phyloP scores from a whole-genome alignment of 2,888 invertebrate genomes.

The Nasonia oneida region DNA sequence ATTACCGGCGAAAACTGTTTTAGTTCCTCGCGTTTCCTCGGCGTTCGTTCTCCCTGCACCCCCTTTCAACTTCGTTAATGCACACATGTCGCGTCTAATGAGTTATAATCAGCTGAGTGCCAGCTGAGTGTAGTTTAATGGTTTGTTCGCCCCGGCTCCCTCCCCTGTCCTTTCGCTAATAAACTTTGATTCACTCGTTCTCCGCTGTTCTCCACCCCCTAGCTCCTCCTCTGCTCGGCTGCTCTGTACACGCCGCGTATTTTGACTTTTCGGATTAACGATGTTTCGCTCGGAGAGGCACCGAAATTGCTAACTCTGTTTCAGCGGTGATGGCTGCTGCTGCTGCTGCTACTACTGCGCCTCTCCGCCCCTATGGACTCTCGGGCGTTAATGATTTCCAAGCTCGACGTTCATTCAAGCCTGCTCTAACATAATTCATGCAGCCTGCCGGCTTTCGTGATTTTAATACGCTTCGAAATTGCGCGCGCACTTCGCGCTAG shows the following conservation, averaged over 20 bases:
- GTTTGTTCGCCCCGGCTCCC: conserved; percentile 68
- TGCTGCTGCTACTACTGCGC: too few species aligned
- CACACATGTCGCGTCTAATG: conserved; percentile 73
- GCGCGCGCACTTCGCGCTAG: background rate
- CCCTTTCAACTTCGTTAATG: conserved; percentile 71
- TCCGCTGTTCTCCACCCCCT: conserved; percentile 29
- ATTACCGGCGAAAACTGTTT: conserved; percentile 27
- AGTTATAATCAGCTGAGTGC: conserved; percentile 73
- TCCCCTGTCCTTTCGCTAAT: conserved; percentile 42
- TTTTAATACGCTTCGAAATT: conserved; percentile 1
- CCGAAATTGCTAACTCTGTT: conserved; percentile 37
- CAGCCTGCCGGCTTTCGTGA: background rate
- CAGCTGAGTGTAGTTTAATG: conserved; percentile 73
- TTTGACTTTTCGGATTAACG: conserved; percentile 57
- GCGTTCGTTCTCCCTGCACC: background rate
- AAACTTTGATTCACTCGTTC: conserved; percentile 59
- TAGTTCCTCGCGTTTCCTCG: background rate
- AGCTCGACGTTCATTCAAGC: conserved; percentile 7
- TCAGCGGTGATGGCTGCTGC: background rate
- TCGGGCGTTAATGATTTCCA: conserved; percentile 31
- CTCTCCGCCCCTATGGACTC: background rate
- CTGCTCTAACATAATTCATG: background rate
- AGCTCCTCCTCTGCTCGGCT: background rate
- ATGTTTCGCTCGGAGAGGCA: conserved; percentile 18
- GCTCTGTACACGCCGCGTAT: conserved; percentile 41